These are phyloP conservation scores for Uromys caudimaculatus DNA, from an alignment of 2,797 vertebrate genomes.

Conservation along the genomic window DNA sequence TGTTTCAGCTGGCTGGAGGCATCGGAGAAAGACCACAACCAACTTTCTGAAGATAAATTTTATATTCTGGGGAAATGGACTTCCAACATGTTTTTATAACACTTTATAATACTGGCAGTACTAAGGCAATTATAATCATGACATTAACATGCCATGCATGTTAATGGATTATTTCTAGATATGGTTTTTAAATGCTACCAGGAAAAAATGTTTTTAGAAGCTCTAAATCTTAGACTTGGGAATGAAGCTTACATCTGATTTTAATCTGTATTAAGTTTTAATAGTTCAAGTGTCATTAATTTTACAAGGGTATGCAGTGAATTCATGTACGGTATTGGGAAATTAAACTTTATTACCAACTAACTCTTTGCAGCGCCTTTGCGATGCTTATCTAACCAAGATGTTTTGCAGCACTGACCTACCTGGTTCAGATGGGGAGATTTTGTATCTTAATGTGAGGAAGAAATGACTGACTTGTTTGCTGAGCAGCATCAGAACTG, in stretches of 20 bases:
- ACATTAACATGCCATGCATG: slow-evolving; percentile 12
- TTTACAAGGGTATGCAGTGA: slow-evolving; percentile 18
- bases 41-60: slow-evolving; percentile 74
- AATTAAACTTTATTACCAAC: slow-evolving; percentile 66
- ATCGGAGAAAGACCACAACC: slow-evolving; percentile 91
- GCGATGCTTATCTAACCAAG: neutral
- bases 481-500: neutral
- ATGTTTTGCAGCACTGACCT: neutral
- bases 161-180: slow-evolving; percentile 56
- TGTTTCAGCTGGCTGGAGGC: slow-evolving; percentile 93
- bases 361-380: neutral
- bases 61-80: slow-evolving; percentile 41
- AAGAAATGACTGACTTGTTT: slow-evolving; percentile 43
- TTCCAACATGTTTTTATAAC: slow-evolving; percentile 46
- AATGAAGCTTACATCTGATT: slow-evolving; percentile 29
- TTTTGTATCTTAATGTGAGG: neutral
- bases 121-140: slow-evolving; percentile 20
- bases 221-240: slow-evolving; percentile 32
- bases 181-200: slow-evolving; percentile 63
- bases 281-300: neutral
- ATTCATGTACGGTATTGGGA: slow-evolving; percentile 25
- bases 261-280: neutral
- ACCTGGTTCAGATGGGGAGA: neutral
- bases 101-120: neutral
- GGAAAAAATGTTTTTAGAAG: slow-evolving; percentile 50